Conservation (phyloP, 2,797 vertebrate species). For the Spatula versicolor region DNA sequence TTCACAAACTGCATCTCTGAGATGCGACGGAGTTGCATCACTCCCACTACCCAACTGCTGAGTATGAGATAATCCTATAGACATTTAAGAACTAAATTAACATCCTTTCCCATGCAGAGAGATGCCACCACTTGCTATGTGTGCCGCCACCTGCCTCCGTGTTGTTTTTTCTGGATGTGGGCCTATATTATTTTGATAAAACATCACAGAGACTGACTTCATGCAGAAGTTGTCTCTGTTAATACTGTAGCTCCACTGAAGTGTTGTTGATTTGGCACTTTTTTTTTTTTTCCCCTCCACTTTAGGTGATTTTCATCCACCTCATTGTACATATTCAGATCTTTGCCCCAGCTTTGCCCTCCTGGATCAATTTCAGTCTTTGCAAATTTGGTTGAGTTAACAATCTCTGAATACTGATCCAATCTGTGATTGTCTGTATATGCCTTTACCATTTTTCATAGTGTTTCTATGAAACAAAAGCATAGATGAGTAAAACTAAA, state of each 20-base stretch:
- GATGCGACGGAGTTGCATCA: background rate
- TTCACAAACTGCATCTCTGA: background rate
- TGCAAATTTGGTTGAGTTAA: background rate
- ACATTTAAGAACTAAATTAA: background rate
- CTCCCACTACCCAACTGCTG: background rate
- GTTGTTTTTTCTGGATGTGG: background rate
- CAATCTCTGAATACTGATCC: background rate
- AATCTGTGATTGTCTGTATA: background rate
- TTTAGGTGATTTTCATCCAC: background rate
- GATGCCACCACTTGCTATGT: background rate
- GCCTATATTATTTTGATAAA: background rate
- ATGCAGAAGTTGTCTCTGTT: background rate
- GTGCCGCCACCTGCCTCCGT: background rate
- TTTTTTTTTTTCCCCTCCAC: background rate
- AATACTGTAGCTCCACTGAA: background rate
- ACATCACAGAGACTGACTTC: background rate
- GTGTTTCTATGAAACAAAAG: background rate
- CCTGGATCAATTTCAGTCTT: background rate
- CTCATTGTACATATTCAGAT: background rate
- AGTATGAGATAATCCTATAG: background rate
- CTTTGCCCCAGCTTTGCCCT: background rate
- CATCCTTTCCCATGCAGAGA: background rate
- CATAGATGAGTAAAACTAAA: background rate
- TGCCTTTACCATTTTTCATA: background rate
- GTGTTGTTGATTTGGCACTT: background rate